Evolutionary conservation across 2,888 invertebrate species (phyloP).

Genomic region (Cantharis lateralis): DNA sequence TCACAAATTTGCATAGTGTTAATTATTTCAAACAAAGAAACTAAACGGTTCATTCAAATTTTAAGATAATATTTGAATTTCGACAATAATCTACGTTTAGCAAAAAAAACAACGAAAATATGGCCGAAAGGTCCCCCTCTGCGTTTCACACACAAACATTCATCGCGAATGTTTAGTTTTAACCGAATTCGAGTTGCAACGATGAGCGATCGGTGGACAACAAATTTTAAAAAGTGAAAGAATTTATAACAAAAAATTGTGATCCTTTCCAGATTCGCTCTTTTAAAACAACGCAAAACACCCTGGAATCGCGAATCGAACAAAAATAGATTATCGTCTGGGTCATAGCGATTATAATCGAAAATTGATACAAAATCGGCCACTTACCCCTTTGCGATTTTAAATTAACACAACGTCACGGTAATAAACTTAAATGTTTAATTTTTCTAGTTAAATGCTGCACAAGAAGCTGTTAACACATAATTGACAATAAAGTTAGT

Average conservation of each 20-base stretch:
- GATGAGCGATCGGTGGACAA: not conserved
- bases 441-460: slow-evolving; percentile 15
- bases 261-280: not conserved
- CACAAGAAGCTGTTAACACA: slow-evolving; percentile 8
- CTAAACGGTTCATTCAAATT: not conserved
- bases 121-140: slow-evolving; percentile 18
- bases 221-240: not conserved
- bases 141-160: slow-evolving; percentile 2
- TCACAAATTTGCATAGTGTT: slow-evolving; percentile 1
- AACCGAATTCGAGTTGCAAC: not conserved
- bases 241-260: not conserved
- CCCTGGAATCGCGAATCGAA: not conserved
- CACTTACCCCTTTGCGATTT: not conserved
- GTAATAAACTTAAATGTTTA: not conserved
- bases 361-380: not conserved
- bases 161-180: not conserved
- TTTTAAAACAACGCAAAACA: not conserved
- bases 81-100: not conserved
- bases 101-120: slow-evolving; percentile 12
- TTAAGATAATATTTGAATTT: not conserved
- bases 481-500: slow-evolving; percentile 23
- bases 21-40: not conserved
- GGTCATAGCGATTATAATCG: not conserved
- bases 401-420: not conserved
- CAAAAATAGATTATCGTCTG: slow-evolving; percentile 1